phyloP scores from a whole-genome alignment of 2,888 invertebrate genomes.

The Pristionchus fissidentatus region DNA sequence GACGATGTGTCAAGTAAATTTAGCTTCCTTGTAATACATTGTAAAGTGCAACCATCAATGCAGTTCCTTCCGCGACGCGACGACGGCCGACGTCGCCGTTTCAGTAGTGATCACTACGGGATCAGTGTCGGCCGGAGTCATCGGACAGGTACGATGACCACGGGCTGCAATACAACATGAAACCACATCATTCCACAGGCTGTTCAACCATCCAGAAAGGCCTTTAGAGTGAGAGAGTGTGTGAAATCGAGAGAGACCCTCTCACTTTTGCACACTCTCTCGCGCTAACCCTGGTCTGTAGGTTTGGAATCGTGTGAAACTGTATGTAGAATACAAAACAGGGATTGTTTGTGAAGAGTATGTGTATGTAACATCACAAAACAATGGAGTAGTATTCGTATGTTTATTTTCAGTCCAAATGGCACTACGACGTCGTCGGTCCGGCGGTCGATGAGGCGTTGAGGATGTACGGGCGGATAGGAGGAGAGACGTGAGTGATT shows the following conservation, averaged over 20 bases:
- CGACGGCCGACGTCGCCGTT: constrained; percentile 66
- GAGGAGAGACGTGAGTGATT: constrained; percentile 46
- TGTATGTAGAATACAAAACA: neutral
- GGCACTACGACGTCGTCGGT: constrained; percentile 74
- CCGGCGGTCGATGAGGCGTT: constrained; percentile 65
- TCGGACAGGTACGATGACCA: constrained; percentile 51
- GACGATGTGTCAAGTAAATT: too few relatives aligned
- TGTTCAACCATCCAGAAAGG: too few relatives aligned
- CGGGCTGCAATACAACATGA: neutral
- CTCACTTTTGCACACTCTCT: too few relatives aligned
- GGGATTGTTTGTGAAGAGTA: neutral
- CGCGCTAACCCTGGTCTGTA: too few relatives aligned
- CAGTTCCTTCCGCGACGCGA: constrained; percentile 72
- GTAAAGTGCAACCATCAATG: too few relatives aligned
- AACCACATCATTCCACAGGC: neutral
- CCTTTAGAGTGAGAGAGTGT: too few relatives aligned
- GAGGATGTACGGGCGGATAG: neutral
- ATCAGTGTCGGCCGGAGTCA: constrained; percentile 52
- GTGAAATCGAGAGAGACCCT: too few relatives aligned
- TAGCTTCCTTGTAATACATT: neutral
- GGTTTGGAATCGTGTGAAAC: neutral
- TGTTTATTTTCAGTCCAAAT: constrained; percentile 58
- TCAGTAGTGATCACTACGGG: constrained; percentile 67
- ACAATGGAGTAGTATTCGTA: neutral
- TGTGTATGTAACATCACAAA: neutral